phyloP scores from a whole-genome alignment of 2,113 vertebrate species.

The Copsychus sechellarum region DNA sequence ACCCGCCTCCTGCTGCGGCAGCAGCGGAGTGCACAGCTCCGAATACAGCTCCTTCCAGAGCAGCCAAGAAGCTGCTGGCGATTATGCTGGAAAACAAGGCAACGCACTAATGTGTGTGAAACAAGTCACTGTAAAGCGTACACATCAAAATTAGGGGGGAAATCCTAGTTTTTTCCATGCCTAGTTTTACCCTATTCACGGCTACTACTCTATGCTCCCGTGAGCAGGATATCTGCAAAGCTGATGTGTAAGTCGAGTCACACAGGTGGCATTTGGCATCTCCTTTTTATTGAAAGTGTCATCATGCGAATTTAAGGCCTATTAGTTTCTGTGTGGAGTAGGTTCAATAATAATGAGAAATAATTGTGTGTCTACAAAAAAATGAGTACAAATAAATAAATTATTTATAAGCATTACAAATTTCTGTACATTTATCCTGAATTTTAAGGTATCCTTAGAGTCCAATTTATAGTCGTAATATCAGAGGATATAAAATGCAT shows the following conservation, averaged over 20 bases:
- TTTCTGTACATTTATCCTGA: background rate
- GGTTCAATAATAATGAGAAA: background rate
- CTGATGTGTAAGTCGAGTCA: background rate
- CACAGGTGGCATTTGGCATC: background rate
- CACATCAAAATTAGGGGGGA: background rate
- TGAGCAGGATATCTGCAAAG: background rate
- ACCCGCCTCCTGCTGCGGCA: background rate
- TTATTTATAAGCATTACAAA: background rate
- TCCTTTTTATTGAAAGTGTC: background rate
- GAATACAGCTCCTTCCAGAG: background rate
- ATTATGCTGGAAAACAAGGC: background rate
- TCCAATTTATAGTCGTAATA: accelerated
- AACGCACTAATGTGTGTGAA: background rate
- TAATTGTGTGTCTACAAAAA: background rate
- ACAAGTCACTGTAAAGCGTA: background rate
- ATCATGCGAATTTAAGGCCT: background rate
- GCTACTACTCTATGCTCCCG: accelerated
- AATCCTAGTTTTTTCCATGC: background rate
- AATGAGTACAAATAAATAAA: background rate
- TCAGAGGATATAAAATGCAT: background rate
- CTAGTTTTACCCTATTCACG: background rate
- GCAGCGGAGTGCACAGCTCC: background rate
- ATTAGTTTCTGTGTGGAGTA: background rate
- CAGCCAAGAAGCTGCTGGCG: background rate
- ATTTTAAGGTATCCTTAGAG: background rate